Conservation (phyloP, 2,797 vertebrate species). For the Acanthurus tractus region DNA sequence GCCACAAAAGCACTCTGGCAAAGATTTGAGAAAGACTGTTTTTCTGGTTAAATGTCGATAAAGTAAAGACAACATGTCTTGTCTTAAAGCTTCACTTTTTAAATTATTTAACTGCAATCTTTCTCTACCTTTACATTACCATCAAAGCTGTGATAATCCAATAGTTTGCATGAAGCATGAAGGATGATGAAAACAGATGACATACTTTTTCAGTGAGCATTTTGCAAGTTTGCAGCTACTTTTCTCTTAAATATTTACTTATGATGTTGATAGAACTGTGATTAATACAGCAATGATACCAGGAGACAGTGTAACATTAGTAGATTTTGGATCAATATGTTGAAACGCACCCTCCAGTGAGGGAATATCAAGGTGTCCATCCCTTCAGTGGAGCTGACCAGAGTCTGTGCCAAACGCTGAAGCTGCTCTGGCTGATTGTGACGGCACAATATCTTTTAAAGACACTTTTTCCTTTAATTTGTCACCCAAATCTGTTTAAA, state of each 20-base stretch:
- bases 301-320: not conserved
- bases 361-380: not conserved
- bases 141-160: not conserved
- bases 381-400: not conserved
- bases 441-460: not conserved
- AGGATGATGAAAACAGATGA: not conserved
- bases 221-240: not conserved
- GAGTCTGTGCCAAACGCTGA: slow-evolving; percentile 5
- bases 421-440: not conserved
- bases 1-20: not conserved
- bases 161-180: not conserved
- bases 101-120: not conserved
- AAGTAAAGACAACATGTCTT: not conserved
- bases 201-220: not conserved
- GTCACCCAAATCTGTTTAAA: slow-evolving; percentile 22
- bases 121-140: not conserved
- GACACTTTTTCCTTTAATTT: slow-evolving; percentile 8
- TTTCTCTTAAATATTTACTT: not conserved
- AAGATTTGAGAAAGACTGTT: not conserved
- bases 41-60: not conserved
- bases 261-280: not conserved
- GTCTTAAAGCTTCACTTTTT: not conserved
- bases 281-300: not conserved
- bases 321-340: not conserved
- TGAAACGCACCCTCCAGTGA: not conserved